These are phyloP conservation scores for Hoplodrina blanda DNA, from an alignment of 2,888 invertebrate genomes.

Conservation along the genomic window DNA sequence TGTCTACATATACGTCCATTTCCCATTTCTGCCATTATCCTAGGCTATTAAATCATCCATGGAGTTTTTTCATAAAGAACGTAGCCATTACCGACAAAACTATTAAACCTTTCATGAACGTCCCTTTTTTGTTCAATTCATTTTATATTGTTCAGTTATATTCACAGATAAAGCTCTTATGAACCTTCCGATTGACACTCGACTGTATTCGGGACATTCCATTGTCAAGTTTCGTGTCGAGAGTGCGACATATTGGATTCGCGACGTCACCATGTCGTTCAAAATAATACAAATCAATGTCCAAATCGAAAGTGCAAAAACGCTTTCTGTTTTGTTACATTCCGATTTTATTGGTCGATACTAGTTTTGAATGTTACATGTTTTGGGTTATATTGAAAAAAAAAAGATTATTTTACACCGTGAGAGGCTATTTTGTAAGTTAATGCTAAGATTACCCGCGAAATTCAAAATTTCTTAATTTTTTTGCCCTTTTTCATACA, in stretches of 20 bases:
- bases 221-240: conserved; percentile 35
- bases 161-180: conserved; percentile 24
- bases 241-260: conserved; percentile 46
- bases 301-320: conserved; percentile 6
- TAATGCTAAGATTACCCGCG: too few relatives aligned
- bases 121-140: background rate
- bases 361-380: too few relatives aligned
- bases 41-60: too few relatives aligned
- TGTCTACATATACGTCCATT: too few relatives aligned
- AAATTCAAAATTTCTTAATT: too few relatives aligned
- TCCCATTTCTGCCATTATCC: too few relatives aligned
- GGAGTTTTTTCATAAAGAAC: too few relatives aligned
- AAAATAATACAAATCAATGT: conserved; percentile 38
- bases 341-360: background rate
- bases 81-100: background rate
- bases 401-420: too few relatives aligned
- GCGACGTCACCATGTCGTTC: conserved; percentile 29
- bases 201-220: conserved; percentile 23
- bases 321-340: conserved; percentile 11
- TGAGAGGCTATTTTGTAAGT: too few relatives aligned
- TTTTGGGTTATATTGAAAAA: too few relatives aligned
- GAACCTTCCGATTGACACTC: conserved; percentile 26
- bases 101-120: background rate
- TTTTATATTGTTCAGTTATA: conserved; percentile 2
- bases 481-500: too few relatives aligned